Conservation (phyloP, 2,888 invertebrate species). For the Cheiracanthium punctorium region DNA sequence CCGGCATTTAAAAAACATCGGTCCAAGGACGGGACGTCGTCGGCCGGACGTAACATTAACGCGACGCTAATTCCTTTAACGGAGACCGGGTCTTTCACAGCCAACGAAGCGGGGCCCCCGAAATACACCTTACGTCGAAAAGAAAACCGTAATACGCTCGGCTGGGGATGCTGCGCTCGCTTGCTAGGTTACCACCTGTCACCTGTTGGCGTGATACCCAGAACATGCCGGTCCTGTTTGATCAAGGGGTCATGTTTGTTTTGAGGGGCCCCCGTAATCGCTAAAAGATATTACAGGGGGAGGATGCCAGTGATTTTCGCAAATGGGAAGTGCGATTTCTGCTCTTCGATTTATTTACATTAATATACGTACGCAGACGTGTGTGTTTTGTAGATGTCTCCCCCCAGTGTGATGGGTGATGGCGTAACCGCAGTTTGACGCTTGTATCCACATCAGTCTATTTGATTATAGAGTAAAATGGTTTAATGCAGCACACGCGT, state of each 20-base stretch:
- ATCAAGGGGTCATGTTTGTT: slow-evolving; percentile 8
- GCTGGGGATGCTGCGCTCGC: not conserved
- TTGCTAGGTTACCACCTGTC: not conserved
- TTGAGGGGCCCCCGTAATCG: not conserved
- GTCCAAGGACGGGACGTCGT: not conserved
- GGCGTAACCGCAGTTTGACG: no score
- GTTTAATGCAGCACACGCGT: no score
- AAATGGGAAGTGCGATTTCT: no score
- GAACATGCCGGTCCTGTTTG: not conserved
- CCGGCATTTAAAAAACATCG: not conserved
- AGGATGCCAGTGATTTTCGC: no score
- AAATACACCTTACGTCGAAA: not conserved
- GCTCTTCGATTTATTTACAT: no score
- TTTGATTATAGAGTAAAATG: no score
- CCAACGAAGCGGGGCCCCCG: not conserved
- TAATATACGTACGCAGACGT: no score
- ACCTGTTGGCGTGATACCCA: not conserved
- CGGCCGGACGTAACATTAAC: not conserved
- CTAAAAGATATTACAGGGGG: no score
- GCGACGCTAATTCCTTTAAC: not conserved
- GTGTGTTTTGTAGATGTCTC: no score
- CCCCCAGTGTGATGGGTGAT: no score
- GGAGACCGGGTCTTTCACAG: not conserved
- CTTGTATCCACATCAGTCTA: no score
- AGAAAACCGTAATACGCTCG: not conserved